Evolutionary conservation across 2,797 vertebrate genomes (phyloP), one percentile per base, ranked within the genome.

Genomic region (Otus scops): DNA sequence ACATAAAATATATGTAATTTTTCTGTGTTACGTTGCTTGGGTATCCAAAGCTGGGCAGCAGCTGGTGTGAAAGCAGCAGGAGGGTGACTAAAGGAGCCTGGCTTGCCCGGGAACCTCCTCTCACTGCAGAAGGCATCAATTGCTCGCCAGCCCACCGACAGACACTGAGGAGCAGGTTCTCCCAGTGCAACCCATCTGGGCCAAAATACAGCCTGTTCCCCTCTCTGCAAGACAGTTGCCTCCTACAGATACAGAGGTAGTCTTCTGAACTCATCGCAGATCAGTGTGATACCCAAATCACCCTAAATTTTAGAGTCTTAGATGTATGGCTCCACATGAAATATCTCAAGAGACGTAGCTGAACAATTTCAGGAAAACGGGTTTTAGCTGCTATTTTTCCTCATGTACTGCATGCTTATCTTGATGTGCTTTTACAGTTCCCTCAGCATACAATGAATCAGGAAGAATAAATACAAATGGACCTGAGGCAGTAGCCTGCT

Each of bases 81-180:
- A 67, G 24, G 9, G 30, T 39, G 23, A 59, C 16, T 21, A 15
- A 69, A 78, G 28, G 12, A 85, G 30, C 20, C 24, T 74, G 48
- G 20, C 9, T 68, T 6, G 1, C 28, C n/a, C 0, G 1, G 57
- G 12, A 43, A 74, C 20, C 27, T 54, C 50, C 28, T 80, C 28
- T 80, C 8, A 1, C 24, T 88, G 57, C 50, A 59, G 54, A 69
- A 63, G 61, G 4, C 41, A 76, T 9, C 3, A 3, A 26, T 5
- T 1, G 1, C 18, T 74, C 6, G 0, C 23, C 34, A 41, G 34
- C 5, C 39, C 27, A 64, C 23, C 0, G 1, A 10, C 13, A 74
- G 65, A 28, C 3, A 0, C 36, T 34, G 45, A 67, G 48, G 48
- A 60, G 22, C 28, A 32, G 11, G 13, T 26, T 71, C 39, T 47